A percentile compares a stretch with the other conserved stretches of the same genome.
Conservation (phyloP, 2,113 vertebrate genomes). For the Pogona vitticeps region DNA sequence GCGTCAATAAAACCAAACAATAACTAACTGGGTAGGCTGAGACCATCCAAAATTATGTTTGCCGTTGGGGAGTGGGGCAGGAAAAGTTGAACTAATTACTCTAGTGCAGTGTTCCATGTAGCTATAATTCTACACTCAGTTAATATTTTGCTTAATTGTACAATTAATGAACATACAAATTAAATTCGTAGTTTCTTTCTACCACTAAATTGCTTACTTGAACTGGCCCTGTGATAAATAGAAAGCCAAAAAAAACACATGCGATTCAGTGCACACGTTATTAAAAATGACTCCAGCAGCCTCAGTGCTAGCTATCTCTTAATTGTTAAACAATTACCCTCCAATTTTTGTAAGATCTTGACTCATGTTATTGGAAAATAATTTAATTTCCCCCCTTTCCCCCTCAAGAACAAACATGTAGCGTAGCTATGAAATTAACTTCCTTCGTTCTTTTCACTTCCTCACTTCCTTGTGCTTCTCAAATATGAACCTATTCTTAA, state of each 20-base stretch:
- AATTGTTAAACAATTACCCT: conserved; percentile 59
- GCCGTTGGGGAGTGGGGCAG: not conserved
- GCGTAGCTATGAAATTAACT: not conserved
- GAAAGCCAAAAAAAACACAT: conserved; percentile 7
- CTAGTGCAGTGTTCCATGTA: conserved; percentile 55
- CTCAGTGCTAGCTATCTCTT: conserved; percentile 42
- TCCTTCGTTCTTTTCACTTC: no score
- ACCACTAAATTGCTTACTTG: conserved; percentile 65
- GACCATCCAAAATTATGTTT: conserved; percentile 54
- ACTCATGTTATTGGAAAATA: conserved; percentile 37
- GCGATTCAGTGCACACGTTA: conserved; percentile 44
- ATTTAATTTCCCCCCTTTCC: conserved; percentile 6
- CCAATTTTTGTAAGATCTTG: conserved; percentile 17
- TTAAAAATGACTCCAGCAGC: conserved; percentile 45
- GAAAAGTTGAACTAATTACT: conserved; percentile 59
- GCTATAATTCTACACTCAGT: conserved; percentile 63
- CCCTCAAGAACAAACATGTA: conserved; percentile 39
- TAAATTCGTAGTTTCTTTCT: conserved; percentile 65
- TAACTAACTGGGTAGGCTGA: conserved; percentile 50
- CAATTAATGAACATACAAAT: conserved; percentile 72
- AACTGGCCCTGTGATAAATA: conserved; percentile 56
- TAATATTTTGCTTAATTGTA: conserved; percentile 68
- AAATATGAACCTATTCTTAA: not conserved
- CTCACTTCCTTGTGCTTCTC: not conserved
- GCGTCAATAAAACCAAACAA: conserved; percentile 56